Conservation (phyloP, 2,888 invertebrate genomes). For the Andrena praecox region DNA sequence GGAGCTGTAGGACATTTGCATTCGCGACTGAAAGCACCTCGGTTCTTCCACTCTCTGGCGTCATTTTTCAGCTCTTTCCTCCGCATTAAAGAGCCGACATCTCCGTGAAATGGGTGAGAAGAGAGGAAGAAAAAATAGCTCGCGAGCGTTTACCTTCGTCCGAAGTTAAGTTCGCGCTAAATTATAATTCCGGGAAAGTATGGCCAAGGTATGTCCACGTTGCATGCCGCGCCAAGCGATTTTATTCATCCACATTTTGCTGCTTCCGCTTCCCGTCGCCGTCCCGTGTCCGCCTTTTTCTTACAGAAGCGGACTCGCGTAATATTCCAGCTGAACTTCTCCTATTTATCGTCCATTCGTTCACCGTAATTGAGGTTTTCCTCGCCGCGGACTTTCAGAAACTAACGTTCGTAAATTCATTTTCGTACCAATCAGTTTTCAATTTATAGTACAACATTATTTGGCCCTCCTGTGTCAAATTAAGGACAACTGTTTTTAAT, state of each 20-base stretch:
- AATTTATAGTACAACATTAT: too few relatives aligned
- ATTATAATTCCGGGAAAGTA: conserved; percentile 59
- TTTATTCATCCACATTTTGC: conserved; percentile 48
- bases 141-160: conserved; percentile 48
- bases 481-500: too few relatives aligned
- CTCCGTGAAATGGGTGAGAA: conserved; percentile 4
- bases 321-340: conserved; percentile 52
- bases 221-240: conserved; percentile 54
- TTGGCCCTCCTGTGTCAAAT: too few relatives aligned
- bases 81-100: conserved; percentile 48
- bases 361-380: conserved; percentile 19
- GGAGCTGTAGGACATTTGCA: conserved; percentile 41
- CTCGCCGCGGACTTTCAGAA: neutral
- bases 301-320: conserved; percentile 24
- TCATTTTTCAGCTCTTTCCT: conserved; percentile 48
- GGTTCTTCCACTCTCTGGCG: conserved; percentile 40
- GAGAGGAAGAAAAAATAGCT: conserved; percentile 20
- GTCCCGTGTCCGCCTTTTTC: conserved; percentile 21
- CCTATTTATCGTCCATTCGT: conserved; percentile 44
- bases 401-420: too few relatives aligned
- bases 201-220: conserved; percentile 50
- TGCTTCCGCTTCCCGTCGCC: conserved; percentile 15
- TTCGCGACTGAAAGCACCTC: conserved; percentile 38
- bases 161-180: conserved; percentile 51
- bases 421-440: too few relatives aligned